Base-by-base conservation (phyloP, 2,113 vertebrate species). In the Himantopus leucocephalus region DNA sequence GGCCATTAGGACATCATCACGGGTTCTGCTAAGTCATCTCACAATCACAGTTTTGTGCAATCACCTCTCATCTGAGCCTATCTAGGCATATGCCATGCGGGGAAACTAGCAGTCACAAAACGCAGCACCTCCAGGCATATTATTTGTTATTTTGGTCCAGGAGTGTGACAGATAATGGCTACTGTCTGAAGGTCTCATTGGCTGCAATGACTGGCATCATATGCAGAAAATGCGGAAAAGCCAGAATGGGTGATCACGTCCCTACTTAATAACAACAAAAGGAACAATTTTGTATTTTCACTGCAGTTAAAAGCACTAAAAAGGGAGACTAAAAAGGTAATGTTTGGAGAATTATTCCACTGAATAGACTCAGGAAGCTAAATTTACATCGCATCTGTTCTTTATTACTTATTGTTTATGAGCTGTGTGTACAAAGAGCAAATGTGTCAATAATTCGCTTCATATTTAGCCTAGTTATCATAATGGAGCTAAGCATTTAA, bases 21-120 rank as follows among this genome's bases (percentile, higher is more conserved):
- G 88, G 94, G 96, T 98, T 98, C 97, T 98, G 97, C 97, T 98
- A 98, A 98, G 98, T 98, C 98, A 98, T 98, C 97, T 98, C 96
- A 97, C 97, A 97, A 98, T 98, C 98, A 96, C 97, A 96, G 97
- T 97, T 98, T 96, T 97, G 94, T 97, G 97, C 98, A 98, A 97
- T 98, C 97, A 97, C 92, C 94, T 98, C 97, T 98, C 97, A 97
- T 97, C 96, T 94, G 91, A 96, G 96, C 94, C 94, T 97, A 87
- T 97, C 96, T 84, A 91, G 98, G 97, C 96, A 97, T 95, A 97
- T 97, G 97, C 97, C 96, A 93, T 73, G 89, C 85, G 47, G 94
- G 96, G 88, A 97, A 98, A 97, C 94, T 95, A 96, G 96, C 97
- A 97, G 96, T 91, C 97, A 97, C 95, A 97, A 96, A 97, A 76